Evolutionary conservation across 2,797 vertebrate genomes (phyloP).

Genomic region (Sandelia bainsii): DNA sequence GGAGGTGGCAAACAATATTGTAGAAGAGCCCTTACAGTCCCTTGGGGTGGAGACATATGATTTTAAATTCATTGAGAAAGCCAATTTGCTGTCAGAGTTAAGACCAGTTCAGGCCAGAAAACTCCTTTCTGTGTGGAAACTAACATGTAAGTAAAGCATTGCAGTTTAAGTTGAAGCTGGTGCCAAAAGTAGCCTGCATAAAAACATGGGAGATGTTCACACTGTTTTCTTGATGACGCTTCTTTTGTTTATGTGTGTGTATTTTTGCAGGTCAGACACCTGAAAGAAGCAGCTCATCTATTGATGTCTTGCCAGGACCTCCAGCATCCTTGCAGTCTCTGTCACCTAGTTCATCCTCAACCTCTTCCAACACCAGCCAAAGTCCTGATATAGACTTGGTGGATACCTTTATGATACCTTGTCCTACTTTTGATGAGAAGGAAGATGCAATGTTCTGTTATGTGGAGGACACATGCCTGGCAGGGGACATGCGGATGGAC

Average conservation of each 20-base stretch:
- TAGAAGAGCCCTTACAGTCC: background rate
- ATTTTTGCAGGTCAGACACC: constrained; percentile 32
- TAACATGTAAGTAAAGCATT: background rate
- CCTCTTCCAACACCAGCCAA: constrained; percentile 21
- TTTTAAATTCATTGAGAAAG: too few species aligned
- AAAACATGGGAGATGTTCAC: too few species aligned
- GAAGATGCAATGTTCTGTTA: constrained; percentile 24
- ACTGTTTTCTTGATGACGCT: too few species aligned
- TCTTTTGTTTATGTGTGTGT: background rate
- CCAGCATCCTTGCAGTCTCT: background rate
- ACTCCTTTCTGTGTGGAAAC: too few species aligned
- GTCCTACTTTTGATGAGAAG: constrained; percentile 44
- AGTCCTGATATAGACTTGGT: constrained; percentile 30
- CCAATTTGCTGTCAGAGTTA: too few species aligned
- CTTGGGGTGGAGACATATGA: too few species aligned
- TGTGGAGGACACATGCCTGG: constrained; percentile 48
- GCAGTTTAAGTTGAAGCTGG: background rate
- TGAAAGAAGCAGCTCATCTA: constrained; percentile 30
- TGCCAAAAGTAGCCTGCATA: constrained; percentile 11
- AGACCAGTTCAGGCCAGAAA: too few species aligned
- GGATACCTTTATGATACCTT: constrained; percentile 31
- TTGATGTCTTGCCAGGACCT: constrained; percentile 23
- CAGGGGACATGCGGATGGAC: constrained; percentile 29
- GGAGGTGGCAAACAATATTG: background rate
- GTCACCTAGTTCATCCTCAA: constrained; percentile 14